Conservation (phyloP, 2,113 vertebrate species). For the Rousettus leschenaultii region DNA sequence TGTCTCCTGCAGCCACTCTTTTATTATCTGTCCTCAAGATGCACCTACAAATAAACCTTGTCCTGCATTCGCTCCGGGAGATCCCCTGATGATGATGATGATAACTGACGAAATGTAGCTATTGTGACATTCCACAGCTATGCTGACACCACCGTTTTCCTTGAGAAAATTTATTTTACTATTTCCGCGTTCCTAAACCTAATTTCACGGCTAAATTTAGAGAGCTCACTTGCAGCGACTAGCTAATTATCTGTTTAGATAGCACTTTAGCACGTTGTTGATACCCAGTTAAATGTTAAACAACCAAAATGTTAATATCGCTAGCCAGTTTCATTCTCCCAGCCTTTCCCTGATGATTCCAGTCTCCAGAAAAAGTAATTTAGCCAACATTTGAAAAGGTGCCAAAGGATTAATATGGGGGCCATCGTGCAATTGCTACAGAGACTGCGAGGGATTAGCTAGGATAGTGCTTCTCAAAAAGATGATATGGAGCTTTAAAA, state of each 20-base stretch:
- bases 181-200: slow-evolving; percentile 44
- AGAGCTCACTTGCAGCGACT: slow-evolving; percentile 38
- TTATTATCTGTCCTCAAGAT: neutral
- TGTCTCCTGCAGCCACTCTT: neutral
- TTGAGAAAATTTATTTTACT: slow-evolving; percentile 44
- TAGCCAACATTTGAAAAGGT: slow-evolving; percentile 45
- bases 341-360: slow-evolving; percentile 29
- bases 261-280: slow-evolving; percentile 60
- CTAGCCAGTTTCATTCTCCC: slow-evolving; percentile 43
- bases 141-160: slow-evolving; percentile 64
- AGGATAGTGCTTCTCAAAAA: slow-evolving; percentile 41
- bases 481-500: slow-evolving; percentile 34
- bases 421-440: slow-evolving; percentile 20
- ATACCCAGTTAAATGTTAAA: slow-evolving; percentile 64
- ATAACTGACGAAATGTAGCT: slow-evolving; percentile 62
- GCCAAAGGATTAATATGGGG: slow-evolving; percentile 49
- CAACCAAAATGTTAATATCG: slow-evolving; percentile 59
- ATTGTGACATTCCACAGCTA: slow-evolving; percentile 66
- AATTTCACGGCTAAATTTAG: slow-evolving; percentile 66
- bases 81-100: slow-evolving; percentile 47
- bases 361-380: slow-evolving; percentile 55
- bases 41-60: slow-evolving; percentile 11
- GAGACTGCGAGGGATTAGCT: slow-evolving; percentile 50
- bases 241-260: slow-evolving; percentile 70
- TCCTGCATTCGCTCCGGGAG: neutral